Evolutionary conservation across 2,888 invertebrate species (phyloP), one percentile per base, ranked within the genome.

Genomic region (Ichneumoninae sp.): DNA sequence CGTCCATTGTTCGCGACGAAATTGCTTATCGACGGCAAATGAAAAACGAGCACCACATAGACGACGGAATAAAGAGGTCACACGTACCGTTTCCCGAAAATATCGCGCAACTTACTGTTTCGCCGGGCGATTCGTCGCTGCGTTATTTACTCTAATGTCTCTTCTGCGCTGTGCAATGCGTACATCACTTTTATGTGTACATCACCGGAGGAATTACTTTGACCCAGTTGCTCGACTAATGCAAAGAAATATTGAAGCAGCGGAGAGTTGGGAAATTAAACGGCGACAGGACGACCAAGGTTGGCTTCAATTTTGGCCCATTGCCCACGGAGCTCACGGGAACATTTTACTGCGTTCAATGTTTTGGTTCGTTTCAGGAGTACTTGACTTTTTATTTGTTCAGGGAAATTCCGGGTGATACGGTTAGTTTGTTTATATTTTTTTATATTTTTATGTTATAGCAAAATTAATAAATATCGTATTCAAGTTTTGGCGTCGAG

Each of bases 181-280:
- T 26, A 47, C 44, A 47, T 47, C 22, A 22, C 57, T 57, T 47
- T 73, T 10, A 26, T 47, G 26, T 71, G 36, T 71, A 36, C 40
- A 52, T 75, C 63, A 69, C 68, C 19, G 36, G 13, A 52, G 33
- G 30, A 73, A 76, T 80, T 60, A 79, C 76, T 83, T 76, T 73
- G 85, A 80, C 76, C 83, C 76, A 76, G 70, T 79, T 85, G 44
- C 33, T 47, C 54, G 33, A 76, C 22, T 26, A 52, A 57, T 57
- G 47, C 36, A 13, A 52, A 47, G 80, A 74, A 75, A 65, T 54
- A 70, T 83, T 54, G 22, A 47, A 44, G 19, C 6, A 7, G n/a
- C 50, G 3, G n/a, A 57, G 22, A 54, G 65, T 30, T 26, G 19
- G 19, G 26, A 50, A 73, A 68, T 50, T 74, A 69, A 40, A 26